Percentiles rank a stretch among this genome's conserved stretches.
Conservation (phyloP, 1,140 invertebrate genomes). For the Zaprionus taronus region DNA sequence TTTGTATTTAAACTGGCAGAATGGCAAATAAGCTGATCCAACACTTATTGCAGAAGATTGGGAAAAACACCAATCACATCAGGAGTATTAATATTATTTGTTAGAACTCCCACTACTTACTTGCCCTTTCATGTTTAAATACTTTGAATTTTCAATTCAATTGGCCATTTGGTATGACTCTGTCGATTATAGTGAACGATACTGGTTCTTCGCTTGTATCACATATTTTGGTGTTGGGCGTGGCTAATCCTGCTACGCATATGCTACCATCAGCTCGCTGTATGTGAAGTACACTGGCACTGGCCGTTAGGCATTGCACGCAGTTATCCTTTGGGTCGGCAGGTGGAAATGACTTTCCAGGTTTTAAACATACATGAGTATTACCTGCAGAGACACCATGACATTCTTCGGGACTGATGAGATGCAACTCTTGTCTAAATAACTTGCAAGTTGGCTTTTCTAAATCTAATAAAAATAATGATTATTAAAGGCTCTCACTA, state of each 20-base stretch:
- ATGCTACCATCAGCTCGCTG: not conserved
- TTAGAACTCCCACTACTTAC: too few relatives aligned
- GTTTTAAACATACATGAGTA: slow-evolving; percentile 15
- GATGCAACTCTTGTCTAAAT: not conserved
- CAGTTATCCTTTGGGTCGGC: not conserved
- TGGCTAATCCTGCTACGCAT: slow-evolving; percentile 47
- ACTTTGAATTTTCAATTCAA: not conserved
- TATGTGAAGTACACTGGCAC: slow-evolving; percentile 38
- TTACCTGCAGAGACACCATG: not conserved
- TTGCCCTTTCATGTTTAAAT: too few relatives aligned
- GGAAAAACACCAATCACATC: too few relatives aligned
- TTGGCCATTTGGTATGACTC: not conserved
- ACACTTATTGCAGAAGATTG: too few relatives aligned
- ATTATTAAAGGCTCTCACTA: too few relatives aligned
- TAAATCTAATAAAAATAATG: too few relatives aligned
- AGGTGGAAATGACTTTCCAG: not conserved
- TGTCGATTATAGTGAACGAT: slow-evolving; percentile 10
- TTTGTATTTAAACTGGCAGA: too few relatives aligned
- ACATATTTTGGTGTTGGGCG: slow-evolving; percentile 41
- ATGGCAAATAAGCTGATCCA: too few relatives aligned
- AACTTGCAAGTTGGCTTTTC: not conserved
- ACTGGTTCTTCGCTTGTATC: not conserved
- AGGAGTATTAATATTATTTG: too few relatives aligned
- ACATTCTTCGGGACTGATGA: not conserved
- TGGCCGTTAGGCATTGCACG: slow-evolving; percentile 30